A percentile compares a stretch with the other conserved stretches of the same genome.
Evolutionary conservation across 2,888 invertebrate species (phyloP).

Genomic region (Cremastinae sp.): DNA sequence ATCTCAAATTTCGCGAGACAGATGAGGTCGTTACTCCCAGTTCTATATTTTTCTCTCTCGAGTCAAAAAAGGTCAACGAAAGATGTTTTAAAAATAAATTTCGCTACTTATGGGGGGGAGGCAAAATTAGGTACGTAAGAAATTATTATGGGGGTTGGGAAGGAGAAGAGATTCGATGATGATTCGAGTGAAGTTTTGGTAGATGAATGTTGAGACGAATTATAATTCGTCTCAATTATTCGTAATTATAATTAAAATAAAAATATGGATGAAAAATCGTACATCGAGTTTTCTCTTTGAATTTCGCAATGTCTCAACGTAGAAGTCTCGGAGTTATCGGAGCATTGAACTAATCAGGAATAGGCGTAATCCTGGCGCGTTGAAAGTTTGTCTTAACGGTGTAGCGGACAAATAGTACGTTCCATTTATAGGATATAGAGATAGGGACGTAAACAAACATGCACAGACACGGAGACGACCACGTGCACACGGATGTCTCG

Average conservation of each 20-base stretch:
- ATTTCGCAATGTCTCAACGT: neutral
- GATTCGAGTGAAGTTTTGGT: no score
- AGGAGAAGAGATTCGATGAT: no score
- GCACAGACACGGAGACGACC: constrained; percentile 8
- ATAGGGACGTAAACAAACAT: constrained; percentile 2
- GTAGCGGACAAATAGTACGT: constrained; percentile 23
- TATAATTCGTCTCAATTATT: no score
- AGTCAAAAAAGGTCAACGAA: neutral
- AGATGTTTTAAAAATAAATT: no score
- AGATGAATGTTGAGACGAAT: no score
- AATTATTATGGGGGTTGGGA: no score
- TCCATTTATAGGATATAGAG: constrained; percentile 21
- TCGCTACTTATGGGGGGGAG: no score
- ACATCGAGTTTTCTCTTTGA: no score
- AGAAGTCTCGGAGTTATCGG: neutral
- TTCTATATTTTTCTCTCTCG: neutral
- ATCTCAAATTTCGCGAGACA: constrained; percentile 36
- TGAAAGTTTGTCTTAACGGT: constrained; percentile 43
- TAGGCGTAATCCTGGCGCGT: constrained; percentile 49
- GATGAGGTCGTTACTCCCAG: neutral
- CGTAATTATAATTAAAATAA: no score
- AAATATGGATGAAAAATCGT: no score
- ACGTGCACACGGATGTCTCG: constrained; percentile 1
- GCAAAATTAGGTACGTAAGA: no score
- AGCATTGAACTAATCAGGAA: constrained; percentile 50